These are phyloP conservation scores for Molothrus aeneus DNA, from an alignment of 2,797 vertebrate species.

Conservation along the genomic window DNA sequence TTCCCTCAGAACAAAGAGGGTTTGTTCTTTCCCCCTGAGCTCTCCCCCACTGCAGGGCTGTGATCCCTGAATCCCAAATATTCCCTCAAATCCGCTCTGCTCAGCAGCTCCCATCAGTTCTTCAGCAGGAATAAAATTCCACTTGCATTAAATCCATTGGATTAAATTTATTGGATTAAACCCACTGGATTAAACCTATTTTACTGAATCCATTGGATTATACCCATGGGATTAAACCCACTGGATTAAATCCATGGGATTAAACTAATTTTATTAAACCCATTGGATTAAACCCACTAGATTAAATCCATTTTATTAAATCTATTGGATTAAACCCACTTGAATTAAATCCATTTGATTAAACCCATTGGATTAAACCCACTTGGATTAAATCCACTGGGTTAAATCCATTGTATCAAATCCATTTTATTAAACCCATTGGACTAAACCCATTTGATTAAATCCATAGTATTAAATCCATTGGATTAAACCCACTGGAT, in stretches of 20 bases:
- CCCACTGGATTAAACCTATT: fast-evolving
- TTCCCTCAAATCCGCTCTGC: fast-evolving
- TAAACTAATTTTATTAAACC: too few species aligned
- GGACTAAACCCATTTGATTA: not conserved
- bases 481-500: not conserved
- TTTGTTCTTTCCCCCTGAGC: not conserved
- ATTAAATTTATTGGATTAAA: not conserved
- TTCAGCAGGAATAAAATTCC: not conserved
- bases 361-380: too few species aligned
- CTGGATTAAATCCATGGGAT: too few species aligned
- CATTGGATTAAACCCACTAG: fast-evolving
- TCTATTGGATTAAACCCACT: not conserved
- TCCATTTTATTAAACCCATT: too few species aligned
- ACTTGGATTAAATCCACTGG: too few species aligned
- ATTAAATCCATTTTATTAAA: not conserved
- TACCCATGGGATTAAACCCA: not conserved
- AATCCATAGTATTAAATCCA: not conserved
- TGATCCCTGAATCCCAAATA: not conserved
- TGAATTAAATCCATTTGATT: too few species aligned
- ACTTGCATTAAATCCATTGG: not conserved
- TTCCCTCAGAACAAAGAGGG: fast-evolving
- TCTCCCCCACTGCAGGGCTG: not conserved
- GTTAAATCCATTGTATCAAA: too few species aligned
- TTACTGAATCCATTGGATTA: fast-evolving
- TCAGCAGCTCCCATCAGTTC: not conserved